Evolutionary conservation across 2,888 invertebrate genomes (phyloP), one percentile per base, ranked within the genome.

Genomic region (Athrips mouffetella): DNA sequence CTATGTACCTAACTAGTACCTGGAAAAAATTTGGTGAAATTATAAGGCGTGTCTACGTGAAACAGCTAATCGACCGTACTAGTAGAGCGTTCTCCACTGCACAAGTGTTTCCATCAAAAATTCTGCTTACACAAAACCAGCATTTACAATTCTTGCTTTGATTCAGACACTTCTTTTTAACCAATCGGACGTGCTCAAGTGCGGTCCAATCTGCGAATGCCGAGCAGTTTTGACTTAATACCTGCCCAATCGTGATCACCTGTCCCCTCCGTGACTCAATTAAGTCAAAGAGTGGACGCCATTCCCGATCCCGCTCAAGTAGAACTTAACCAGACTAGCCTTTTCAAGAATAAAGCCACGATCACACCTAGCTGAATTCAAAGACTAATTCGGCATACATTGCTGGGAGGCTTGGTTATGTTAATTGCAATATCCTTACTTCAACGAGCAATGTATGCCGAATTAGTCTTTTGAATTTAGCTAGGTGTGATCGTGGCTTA

Each of bases 151-250:
- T 16, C 39, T n/a, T n/a, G n/a, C 47, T 47, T 50, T 50, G 50
- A 50, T 47, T 47, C 39, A 31, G 10, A 18, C 2, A 25, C 10
- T 45, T 16, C 8, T 42, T 42, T 21, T 31, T 5, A 30, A 29
- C 27, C 30, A 48, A 45, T 67, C 70, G 63, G 59, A 78, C 79
- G 79, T 79, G 79, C 74, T 60, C 70, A 77, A 79, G 78, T 73
- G 69, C n/a, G 58, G 67, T 62, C 67, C 70, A 75, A 71, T 67
- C 64, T 54, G 57, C 51, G 60, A 73, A 70, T 64, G 65, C 60
- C 59, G 57, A 65, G 59, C 70, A 76, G 71, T 77, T 79, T 76
- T 79, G 79, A 79, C 76, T 78, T 74, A 78, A 80, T 80, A 76
- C 71, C 60, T 70, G 68, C 65, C 69, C 73, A 65, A 77, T 76